Conservation (phyloP, 2,113 vertebrate species). For the Strigops habroptila region DNA sequence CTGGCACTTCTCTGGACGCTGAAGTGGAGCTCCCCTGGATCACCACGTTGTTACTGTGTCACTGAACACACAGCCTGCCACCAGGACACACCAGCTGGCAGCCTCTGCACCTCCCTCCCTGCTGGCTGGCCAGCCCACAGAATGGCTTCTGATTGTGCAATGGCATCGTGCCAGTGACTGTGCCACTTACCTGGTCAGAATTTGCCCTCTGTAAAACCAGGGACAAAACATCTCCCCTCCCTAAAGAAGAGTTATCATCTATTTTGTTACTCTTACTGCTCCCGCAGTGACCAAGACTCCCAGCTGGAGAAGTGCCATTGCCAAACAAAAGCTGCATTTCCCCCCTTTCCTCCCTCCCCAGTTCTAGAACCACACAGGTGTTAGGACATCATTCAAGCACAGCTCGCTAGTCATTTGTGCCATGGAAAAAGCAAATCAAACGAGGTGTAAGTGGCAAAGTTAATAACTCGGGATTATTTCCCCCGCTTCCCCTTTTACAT, state of each 20-base stretch:
- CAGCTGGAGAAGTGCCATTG: background rate
- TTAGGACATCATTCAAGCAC: background rate
- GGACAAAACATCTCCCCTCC: background rate
- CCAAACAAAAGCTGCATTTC: background rate
- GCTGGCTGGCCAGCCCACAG: background rate
- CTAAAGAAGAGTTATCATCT: background rate
- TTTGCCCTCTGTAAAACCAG: background rate
- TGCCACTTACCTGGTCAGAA: conserved; percentile 4
- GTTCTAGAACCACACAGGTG: accelerated
- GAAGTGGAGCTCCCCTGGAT: background rate
- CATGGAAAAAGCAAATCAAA: background rate
- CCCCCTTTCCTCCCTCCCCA: background rate
- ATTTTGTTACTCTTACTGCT: background rate
- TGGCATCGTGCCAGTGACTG: accelerated
- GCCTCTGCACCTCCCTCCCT: background rate
- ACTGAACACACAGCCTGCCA: background rate
- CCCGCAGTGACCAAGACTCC: background rate
- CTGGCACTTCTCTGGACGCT: background rate
- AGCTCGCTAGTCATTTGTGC: background rate
- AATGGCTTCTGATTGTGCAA: background rate
- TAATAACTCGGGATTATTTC: background rate
- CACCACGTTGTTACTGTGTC: accelerated
- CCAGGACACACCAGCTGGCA: too few relatives aligned
- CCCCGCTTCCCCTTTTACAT: background rate
- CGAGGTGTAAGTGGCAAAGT: background rate